Evolutionary conservation across 2,888 invertebrate species (phyloP).

Genomic region (Tryphoninae sp.): DNA sequence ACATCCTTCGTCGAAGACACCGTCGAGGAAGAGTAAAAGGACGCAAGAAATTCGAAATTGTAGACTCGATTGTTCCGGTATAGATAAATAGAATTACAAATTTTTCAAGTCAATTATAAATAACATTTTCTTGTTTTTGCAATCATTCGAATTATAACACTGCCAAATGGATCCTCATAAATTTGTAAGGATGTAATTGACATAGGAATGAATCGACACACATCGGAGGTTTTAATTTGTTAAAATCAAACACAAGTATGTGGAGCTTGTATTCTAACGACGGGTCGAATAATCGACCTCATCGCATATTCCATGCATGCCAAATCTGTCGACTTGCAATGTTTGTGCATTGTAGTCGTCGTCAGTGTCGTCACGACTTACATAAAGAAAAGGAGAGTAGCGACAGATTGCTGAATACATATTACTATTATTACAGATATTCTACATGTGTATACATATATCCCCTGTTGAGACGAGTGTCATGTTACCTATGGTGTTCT

Average conservation of each 20-base stretch:
- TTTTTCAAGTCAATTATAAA: not conserved
- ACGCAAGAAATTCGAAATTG: constrained; percentile 6
- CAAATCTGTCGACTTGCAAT: constrained; percentile 40
- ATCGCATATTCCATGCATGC: constrained; percentile 54
- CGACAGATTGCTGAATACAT: not conserved
- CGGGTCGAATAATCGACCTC: constrained; percentile 26
- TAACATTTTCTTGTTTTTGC: no score
- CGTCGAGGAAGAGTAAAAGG: constrained; percentile 22
- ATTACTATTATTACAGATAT: not conserved
- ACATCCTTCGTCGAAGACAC: constrained; percentile 69
- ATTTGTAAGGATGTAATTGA: no score
- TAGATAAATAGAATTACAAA: constrained; percentile 28
- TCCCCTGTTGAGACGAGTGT: not conserved
- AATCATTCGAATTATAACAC: no score
- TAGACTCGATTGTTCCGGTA: constrained; percentile 29
- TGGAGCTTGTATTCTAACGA: not conserved
- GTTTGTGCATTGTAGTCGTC: constrained; percentile 13
- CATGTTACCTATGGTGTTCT: constrained; percentile 23
- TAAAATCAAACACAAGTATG: not conserved
- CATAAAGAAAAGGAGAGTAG: not conserved
- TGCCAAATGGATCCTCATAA: no score
- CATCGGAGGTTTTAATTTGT: not conserved
- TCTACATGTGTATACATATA: not conserved
- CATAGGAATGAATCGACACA: no score
- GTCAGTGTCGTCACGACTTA: not conserved